Conservation (phyloP, 1,140 invertebrate species). For the Bursaphelenchus mucronatus region DNA sequence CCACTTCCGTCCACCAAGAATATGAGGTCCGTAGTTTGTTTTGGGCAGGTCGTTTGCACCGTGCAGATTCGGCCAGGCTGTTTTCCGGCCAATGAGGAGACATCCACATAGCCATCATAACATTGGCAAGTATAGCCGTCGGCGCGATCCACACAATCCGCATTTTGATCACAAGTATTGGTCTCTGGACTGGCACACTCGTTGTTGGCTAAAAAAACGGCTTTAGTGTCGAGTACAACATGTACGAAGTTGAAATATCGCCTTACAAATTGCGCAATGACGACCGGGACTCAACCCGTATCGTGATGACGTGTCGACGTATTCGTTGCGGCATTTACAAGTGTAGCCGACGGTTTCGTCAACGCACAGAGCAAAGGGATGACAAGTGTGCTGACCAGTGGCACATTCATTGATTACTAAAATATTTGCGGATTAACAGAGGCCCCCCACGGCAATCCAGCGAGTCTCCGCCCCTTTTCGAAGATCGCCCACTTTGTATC, state of each 20-base stretch:
- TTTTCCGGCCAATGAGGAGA: conserved; percentile 55
- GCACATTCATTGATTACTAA: conserved; percentile 59
- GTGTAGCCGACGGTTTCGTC: conserved; percentile 5
- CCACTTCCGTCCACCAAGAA: conserved; percentile 58
- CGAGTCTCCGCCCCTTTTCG: too few species aligned
- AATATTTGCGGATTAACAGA: conserved; percentile 14
- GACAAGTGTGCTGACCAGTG: conserved; percentile 18
- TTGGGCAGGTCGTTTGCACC: conserved; percentile 39
- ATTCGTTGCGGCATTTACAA: conserved; percentile 1
- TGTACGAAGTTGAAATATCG: too few species aligned
- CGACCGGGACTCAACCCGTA: conserved; percentile 14
- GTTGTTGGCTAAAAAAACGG: not conserved
- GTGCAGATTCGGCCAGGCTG: conserved; percentile 59
- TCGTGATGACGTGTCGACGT: conserved; percentile 5
- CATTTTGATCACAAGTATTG: conserved; percentile 61
- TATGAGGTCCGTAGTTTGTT: conserved; percentile 55
- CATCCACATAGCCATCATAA: conserved; percentile 57
- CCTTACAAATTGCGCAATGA: not conserved
- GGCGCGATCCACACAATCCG: conserved; percentile 61
- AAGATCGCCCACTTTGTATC: too few species aligned
- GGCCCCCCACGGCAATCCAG: too few species aligned
- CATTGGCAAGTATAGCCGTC: conserved; percentile 61
- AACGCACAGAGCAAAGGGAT: not conserved
- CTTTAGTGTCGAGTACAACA: too few species aligned
- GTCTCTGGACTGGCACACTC: conserved; percentile 18